Base-by-base conservation (phyloP, 2,797 vertebrate species). In the Esox lucius region DNA sequence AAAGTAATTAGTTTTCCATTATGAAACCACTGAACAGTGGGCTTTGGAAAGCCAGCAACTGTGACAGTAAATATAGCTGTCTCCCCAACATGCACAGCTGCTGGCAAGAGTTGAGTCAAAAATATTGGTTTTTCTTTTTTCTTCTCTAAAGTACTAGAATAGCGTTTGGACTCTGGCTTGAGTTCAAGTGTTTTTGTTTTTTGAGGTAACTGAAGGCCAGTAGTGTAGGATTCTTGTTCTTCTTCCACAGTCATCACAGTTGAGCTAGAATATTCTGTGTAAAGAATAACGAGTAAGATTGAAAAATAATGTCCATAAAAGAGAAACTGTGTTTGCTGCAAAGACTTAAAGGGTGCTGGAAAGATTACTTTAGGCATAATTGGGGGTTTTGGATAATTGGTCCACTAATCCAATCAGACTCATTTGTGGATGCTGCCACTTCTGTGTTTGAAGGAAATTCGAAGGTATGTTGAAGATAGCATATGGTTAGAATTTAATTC, bases 171-270 rank as follows among this genome's bases (percentile, higher is more conserved):
- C 87, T 95, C 96, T 96, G 96, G 93, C 86, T 92, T 88, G 93
- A 96, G 95, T 94, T 98, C 96, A 96, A 96, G 94, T 95, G 95
- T 96, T 96, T 94, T 95, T 13, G 93, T 87, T 93, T 87, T 95
- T 72, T 94, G 86, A 81, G 91, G 86, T 88, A 98, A 93, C 73
- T 91, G 94, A 87, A 96, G 92, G 82, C 91, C 77, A 82, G 90
- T 94, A 91, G 88, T 95, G 95, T 90, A 95, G 90, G 91, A 92
- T 89, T 95, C 93, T 87, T 91, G 93, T 91, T 91, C 93, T 87
- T 94, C 90, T 84, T 97, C 95, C 90, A 95, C 92, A 83, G 95
- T 93, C 94, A 94, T 93, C 94, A 93, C 81, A 92, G 91, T 91
- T 94, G 94, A 94, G 89, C 94, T 96, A 98, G 91, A 80, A 88